Conservation (phyloP, 2,888 invertebrate species). For the Steinernema scapterisci region DNA sequence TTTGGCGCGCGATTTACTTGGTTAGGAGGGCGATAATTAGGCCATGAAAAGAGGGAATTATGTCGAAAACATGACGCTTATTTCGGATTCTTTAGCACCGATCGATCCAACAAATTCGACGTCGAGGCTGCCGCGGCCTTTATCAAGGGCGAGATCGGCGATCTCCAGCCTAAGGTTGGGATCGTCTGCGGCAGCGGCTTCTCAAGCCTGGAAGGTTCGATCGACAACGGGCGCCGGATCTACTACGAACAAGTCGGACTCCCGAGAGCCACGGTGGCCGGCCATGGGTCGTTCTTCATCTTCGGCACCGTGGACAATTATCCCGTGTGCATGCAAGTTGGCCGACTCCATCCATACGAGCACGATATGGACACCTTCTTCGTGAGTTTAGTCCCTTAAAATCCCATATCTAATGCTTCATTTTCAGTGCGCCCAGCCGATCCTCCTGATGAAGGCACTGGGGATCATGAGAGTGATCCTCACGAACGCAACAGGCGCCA, state of each 20-base stretch:
- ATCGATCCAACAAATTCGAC: background rate
- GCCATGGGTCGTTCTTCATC: background rate
- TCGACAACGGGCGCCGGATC: background rate
- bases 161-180: background rate
- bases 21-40: too few species aligned
- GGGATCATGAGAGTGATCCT: background rate
- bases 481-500: background rate
- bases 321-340: background rate
- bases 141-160: background rate
- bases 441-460: background rate
- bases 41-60: too few species aligned
- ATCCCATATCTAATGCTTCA: background rate
- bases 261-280: background rate
- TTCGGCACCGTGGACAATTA: background rate
- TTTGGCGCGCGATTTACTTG: too few species aligned
- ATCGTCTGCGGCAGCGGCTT: constrained; percentile 6
- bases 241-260: background rate
- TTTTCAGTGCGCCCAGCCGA: background rate
- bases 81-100: too few species aligned
- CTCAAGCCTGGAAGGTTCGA: background rate
- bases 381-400: background rate
- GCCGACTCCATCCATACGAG: background rate
- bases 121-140: background rate
- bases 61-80: too few species aligned
- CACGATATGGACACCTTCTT: background rate